Conservation (phyloP, 2,113 vertebrate species). For the Pan troglodytes region NHGRI_mPanTro3-v2.1_pri NC_072410.2:68995501-68996000, state of each 20-base stretch:
- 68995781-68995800: neutral
- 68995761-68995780: neutral
- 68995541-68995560: neutral
- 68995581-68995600: neutral
- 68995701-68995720: neutral
- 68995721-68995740: neutral
- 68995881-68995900: slow-evolving; percentile 6
- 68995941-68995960: neutral
- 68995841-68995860: neutral
- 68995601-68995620: neutral
- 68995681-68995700: neutral
- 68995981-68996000: neutral
- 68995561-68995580: neutral
- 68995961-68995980: neutral
- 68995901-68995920: neutral
- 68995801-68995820: neutral
- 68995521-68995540: neutral
- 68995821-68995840: slow-evolving; percentile 9
- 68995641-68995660: neutral
- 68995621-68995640: neutral
- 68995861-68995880: neutral
- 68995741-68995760: neutral
- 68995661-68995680: neutral
- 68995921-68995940: neutral
- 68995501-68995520: too few relatives aligned